Percentiles rank a stretch among this genome's conserved stretches.
Conservation (phyloP, 2,888 invertebrate species). For the Amorpha juglandis region DNA sequence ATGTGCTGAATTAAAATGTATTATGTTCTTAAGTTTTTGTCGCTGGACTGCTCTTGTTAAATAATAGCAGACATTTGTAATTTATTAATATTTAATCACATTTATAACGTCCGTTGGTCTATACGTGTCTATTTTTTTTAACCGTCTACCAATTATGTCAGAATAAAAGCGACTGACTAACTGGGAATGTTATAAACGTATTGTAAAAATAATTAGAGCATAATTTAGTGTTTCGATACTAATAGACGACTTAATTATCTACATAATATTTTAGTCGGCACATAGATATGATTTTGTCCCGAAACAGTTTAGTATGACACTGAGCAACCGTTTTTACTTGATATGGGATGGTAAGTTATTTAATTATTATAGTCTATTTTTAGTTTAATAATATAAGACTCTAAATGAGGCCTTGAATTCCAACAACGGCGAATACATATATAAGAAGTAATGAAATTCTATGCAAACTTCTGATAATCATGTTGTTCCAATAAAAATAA, state of each 20-base stretch:
- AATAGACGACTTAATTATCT: background rate
- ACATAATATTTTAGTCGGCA: background rate
- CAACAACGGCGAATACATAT: background rate
- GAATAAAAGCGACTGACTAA: background rate
- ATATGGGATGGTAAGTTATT: background rate
- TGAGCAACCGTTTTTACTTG: background rate
- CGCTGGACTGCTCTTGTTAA: slow-evolving; percentile 10
- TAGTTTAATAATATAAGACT: background rate
- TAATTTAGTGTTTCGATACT: slow-evolving; percentile 1
- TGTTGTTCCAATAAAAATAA: too few species aligned
- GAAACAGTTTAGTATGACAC: background rate
- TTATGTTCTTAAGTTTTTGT: slow-evolving; percentile 21
- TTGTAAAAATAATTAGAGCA: background rate
- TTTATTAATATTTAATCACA: slow-evolving; percentile 19
- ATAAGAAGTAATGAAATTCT: too few species aligned
- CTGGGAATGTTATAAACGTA: background rate
- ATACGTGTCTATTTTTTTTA: background rate
- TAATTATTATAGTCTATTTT: background rate
- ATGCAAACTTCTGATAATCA: background rate
- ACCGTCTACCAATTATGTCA: background rate
- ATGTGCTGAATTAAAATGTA: slow-evolving; percentile 22
- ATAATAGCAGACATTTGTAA: slow-evolving; percentile 17
- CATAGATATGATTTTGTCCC: background rate
- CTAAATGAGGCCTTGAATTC: background rate
- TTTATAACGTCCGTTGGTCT: background rate